These are phyloP conservation scores for Epizoanthus illoricatus DNA, from an alignment of 92 coral and sea anemone genomes.

Conservation along the genomic window DNA sequence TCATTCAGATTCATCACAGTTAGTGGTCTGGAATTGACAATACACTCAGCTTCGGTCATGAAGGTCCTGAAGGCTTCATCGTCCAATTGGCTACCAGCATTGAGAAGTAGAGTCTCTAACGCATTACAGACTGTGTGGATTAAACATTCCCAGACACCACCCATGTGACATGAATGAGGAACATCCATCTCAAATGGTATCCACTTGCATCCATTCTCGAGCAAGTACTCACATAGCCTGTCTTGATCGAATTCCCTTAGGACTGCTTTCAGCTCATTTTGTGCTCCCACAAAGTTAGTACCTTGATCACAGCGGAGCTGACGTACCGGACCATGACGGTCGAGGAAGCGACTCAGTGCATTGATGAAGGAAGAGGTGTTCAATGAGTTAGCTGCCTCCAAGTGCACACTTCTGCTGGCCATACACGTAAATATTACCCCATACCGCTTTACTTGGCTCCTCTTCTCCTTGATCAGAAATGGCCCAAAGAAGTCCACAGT, in stretches of 20 bases:
- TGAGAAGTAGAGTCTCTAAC: slow-evolving; percentile 26
- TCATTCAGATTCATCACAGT: slow-evolving; percentile 5
- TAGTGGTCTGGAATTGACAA: neutral
- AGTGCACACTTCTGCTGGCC: slow-evolving; percentile 41
- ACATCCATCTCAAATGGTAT: slow-evolving; percentile 33
- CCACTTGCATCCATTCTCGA: slow-evolving; percentile 35
- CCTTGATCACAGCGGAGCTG: slow-evolving; percentile 39
- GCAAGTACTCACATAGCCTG: slow-evolving; percentile 24
- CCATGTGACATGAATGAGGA: slow-evolving; percentile 39
- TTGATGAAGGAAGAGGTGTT: slow-evolving; percentile 54
- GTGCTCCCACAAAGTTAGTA: slow-evolving; percentile 38
- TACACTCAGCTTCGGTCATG: neutral
- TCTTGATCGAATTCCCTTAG: slow-evolving; percentile 9
- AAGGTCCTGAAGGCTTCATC: slow-evolving; percentile 44
- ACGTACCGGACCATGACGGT: slow-evolving; percentile 32
- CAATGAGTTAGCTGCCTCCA: slow-evolving; percentile 49
- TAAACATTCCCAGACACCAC: slow-evolving; percentile 34
- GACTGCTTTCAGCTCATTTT: slow-evolving; percentile 21
- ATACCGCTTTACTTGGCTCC: slow-evolving; percentile 7
- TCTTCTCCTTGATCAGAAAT: slow-evolving; percentile 21
- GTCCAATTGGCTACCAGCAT: slow-evolving; percentile 35
- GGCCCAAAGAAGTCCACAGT: slow-evolving; percentile 17
- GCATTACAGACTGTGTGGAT: slow-evolving; percentile 36
- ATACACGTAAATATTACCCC: slow-evolving; percentile 1
- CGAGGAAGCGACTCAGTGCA: slow-evolving; percentile 37